Base-by-base conservation (phyloP, 2,888 invertebrate species). In the Synanthedon vespiformis region DNA sequence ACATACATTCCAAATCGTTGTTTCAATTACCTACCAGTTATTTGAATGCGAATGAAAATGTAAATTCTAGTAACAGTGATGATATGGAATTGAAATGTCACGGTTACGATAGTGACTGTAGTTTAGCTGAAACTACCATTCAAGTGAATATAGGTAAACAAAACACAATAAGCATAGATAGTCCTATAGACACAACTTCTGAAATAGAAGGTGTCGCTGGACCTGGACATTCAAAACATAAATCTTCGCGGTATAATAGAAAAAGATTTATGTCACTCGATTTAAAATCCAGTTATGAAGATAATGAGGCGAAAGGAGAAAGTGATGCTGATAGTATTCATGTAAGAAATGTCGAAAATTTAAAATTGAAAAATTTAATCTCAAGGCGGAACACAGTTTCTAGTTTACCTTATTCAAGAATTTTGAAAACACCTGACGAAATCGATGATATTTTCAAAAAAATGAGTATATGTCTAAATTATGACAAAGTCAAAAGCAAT, bases 51-150 rank as follows among this genome's bases (percentile, higher is more conserved):
- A 3, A n/a, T 44, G 44, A 6, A 14, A 44, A 44, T 11, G 4
- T 48, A 12, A 48, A 48, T 48, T 18, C 48, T 48, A 48, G 22
- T 22, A 22, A 13, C 13, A 12, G 16, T 48, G 44, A 44, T 44
- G 44, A 44, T 13, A 44, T 14, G 14, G 13, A 44, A 13, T 44
- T 16, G 10, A 48, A 84, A 57, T 88, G 87, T 65, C 88, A 88
- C 60, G 86, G 88, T n/a, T 89, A 89, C 62, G 88, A 89, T 44
- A 88, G 88, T 57, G 87, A 88, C 54, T 76, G 80, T 40, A 89
- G 88, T 60, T 80, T 81, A 55, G 86, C 85, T 49, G 88, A 89
- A 70, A 88, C 87, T 3, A 88, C 88, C 51, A 87, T 89, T 51
- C 82, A 89, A 55, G 67, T 88, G 48, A 86, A 75, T 58, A 72